These are phyloP conservation scores for Sphenodon punctatus DNA, from an alignment of 2,797 vertebrate species.

Conservation along the genomic window DNA sequence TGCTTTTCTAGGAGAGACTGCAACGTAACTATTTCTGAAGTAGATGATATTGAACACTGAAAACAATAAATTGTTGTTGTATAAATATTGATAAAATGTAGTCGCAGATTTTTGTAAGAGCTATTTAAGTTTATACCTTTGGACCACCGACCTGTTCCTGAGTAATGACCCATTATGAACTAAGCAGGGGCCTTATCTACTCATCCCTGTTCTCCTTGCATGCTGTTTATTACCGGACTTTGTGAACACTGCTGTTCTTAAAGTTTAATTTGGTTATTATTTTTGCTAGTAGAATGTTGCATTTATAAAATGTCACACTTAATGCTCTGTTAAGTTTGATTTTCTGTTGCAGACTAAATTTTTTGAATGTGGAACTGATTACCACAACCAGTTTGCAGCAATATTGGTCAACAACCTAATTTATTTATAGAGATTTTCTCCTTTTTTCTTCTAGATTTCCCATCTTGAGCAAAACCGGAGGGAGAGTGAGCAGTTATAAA, in stretches of 20 bases:
- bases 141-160: background rate
- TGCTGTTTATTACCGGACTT: no score
- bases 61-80: no score
- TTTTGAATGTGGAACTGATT: background rate
- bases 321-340: background rate
- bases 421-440: background rate
- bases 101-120: background rate
- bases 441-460: constrained; percentile 42
- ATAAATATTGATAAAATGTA: background rate
- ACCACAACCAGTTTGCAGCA: background rate
- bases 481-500: background rate
- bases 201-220: no score
- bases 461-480: background rate
- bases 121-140: background rate
- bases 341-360: background rate
- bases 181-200: background rate
- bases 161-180: background rate
- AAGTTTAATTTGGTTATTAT: background rate
- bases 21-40: background rate
- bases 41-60: no score
- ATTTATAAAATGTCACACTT: background rate
- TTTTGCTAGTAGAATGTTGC: background rate
- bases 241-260: no score
- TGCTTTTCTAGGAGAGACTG: background rate
- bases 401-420: background rate